Evolutionary conservation across 1,140 invertebrate species (phyloP), one percentile per base, ranked within the genome.

Genomic region (Acromyrmex heyeri): DNA sequence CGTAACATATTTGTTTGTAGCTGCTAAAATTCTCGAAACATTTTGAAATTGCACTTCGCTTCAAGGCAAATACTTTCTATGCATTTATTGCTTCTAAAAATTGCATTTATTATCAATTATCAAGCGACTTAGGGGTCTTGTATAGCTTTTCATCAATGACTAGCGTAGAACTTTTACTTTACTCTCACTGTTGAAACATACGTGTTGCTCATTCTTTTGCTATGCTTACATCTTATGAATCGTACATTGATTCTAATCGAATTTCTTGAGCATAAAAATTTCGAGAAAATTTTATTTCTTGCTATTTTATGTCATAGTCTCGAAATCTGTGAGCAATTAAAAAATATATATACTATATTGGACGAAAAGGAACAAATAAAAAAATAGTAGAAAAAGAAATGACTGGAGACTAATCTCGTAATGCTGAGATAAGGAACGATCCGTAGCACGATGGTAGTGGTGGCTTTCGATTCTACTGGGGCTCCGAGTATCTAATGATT

Each of bases 391-490:
- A 61, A 24, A 44, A 62, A 73, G 70, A 77, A 82, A 86, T 38
- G 64, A 34, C 59, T 27, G 78, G 61, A 62, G 57, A 65, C 85
- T 94, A 95, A 95, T 95, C 93, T 95, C 87, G 90, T 92, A 95
- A 94, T 94, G 91, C 90, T 73, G 77, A 93, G 94, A 95, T 95
- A 94, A 95, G 94, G 88, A 93, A 86, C 72, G 83, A 65, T 90
- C 75, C 79, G 14, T 38, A 65, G 34, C 50, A 50, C 55, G 57
- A 8, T 61, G 34, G 48, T 65, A 38, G 67, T 76, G 62, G 69
- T 77, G 34, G 50, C 72, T 90, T 72, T 76, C 87, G 85, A 79
- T 88, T 79, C 86, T 83, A 30, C 44, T 73, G 70, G 79, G 48
- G 50, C 27, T 3, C 64, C 70, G 48, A 59, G 88, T 86, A 86